Conservation (phyloP, 2,888 invertebrate species). For the Lasioglossum villosulum region DNA sequence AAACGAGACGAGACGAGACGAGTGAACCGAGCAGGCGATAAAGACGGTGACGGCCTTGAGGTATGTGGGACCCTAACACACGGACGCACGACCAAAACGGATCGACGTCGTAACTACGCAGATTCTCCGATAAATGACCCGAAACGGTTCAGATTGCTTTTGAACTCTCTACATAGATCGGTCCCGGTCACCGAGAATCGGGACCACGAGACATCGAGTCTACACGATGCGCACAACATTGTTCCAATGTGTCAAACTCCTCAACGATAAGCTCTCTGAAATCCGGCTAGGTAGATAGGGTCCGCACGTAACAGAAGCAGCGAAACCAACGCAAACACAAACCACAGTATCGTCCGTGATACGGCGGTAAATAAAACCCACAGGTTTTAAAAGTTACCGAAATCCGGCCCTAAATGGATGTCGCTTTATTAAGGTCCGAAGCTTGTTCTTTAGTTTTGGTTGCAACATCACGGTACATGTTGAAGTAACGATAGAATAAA, state of each 20-base stretch:
- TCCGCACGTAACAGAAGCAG: neutral
- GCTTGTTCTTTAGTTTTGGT: neutral
- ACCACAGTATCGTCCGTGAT: neutral
- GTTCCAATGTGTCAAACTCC: neutral
- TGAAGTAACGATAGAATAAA: neutral
- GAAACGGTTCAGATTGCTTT: conserved; percentile 2
- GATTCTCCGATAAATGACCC: conserved; percentile 24
- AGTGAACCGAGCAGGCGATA: conserved; percentile 44
- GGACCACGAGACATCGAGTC: neutral
- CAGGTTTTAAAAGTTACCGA: neutral
- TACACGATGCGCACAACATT: neutral
- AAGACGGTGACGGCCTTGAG: conserved; percentile 62
- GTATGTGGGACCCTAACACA: conserved; percentile 38
- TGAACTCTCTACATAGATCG: neutral
- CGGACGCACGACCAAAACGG: conserved; percentile 39
- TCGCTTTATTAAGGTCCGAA: neutral
- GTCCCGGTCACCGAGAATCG: neutral
- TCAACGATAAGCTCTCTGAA: neutral
- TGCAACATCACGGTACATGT: neutral
- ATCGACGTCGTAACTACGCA: conserved; percentile 18
- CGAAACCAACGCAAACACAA: neutral
- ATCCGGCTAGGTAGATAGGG: neutral
- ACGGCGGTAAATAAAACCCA: neutral
- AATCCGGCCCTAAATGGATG: neutral
- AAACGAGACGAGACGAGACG: conserved; percentile 1